These are phyloP conservation scores for Spodoptera picta DNA, from an alignment of 2,888 invertebrate genomes.

Conservation along the genomic window DNA sequence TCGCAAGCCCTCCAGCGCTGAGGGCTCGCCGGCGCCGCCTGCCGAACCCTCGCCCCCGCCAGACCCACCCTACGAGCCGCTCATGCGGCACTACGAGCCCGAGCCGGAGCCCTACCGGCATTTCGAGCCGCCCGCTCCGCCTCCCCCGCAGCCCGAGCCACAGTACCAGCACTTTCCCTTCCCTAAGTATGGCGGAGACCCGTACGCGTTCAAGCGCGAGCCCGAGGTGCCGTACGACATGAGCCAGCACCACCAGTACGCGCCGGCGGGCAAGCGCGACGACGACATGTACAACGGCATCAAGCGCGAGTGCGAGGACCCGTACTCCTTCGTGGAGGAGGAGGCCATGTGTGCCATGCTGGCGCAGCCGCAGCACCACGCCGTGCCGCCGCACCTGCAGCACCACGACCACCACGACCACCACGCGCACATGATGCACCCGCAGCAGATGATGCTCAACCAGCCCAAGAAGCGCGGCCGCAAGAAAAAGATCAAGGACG, in stretches of 20 bases:
- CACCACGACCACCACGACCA: conserved; percentile 79
- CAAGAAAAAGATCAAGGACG: conserved; percentile 94
- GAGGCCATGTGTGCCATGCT: conserved; percentile 90
- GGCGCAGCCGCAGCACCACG: conserved; percentile 68
- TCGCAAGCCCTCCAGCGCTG: conserved; percentile 79
- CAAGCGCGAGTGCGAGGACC: conserved; percentile 92
- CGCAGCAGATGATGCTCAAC: conserved; percentile 84
- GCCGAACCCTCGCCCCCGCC: conserved; percentile 71
- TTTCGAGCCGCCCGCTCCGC: conserved; percentile 72
- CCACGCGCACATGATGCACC: conserved; percentile 76
- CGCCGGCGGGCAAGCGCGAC: conserved; percentile 70
- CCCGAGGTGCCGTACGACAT: conserved; percentile 83
- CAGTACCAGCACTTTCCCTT: conserved; percentile 83
- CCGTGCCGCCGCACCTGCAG: conserved; percentile 74
- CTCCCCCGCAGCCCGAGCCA: conserved; percentile 65
- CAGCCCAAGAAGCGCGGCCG: conserved; percentile 95
- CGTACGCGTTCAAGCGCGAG: conserved; percentile 82
- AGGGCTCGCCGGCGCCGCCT: conserved; percentile 74
- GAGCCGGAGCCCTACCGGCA: conserved; percentile 67
- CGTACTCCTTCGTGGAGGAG: conserved; percentile 96
- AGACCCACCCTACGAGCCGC: conserved; percentile 69
- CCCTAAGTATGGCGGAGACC: conserved; percentile 79
- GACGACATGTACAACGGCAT: conserved; percentile 83
- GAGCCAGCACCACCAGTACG: conserved; percentile 77
- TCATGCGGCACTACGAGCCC: conserved; percentile 73